phyloP scores from a whole-genome alignment of 2,888 invertebrate species.

The Tricholauxania praeusta region DNA sequence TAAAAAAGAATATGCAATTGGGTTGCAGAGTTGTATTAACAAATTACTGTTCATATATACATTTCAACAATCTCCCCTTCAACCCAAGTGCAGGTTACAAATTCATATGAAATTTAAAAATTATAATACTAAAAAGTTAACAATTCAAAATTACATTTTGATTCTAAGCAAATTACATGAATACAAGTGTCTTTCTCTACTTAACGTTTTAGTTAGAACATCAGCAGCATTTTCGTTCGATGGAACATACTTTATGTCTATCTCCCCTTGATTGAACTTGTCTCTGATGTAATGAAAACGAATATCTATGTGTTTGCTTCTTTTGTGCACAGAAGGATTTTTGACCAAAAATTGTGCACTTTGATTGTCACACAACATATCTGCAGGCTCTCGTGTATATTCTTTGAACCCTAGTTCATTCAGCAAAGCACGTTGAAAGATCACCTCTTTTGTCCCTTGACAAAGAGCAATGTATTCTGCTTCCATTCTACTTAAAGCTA shows the following conservation, averaged over 20 bases:
- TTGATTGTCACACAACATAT: conserved; percentile 37
- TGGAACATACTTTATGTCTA: conserved; percentile 37
- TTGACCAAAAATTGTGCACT: conserved; percentile 38
- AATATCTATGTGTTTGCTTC: conserved; percentile 46
- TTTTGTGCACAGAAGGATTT: conserved; percentile 41
- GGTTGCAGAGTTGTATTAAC: too few species aligned
- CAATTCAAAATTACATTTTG: too few species aligned
- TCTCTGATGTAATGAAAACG: conserved; percentile 40
- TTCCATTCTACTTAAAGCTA: conserved; percentile 43
- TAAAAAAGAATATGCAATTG: too few species aligned
- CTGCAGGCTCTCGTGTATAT: conserved; percentile 12
- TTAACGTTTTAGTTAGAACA: conserved; percentile 38
- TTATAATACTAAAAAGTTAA: too few species aligned
- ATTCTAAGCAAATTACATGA: too few species aligned
- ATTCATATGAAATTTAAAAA: too few species aligned
- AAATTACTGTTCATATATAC: too few species aligned
- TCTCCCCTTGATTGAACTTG: conserved; percentile 18
- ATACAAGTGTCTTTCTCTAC: conserved; percentile 30
- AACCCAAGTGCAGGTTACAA: too few species aligned
- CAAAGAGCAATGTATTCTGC: conserved; percentile 47
- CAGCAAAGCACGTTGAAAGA: conserved; percentile 40
- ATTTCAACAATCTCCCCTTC: too few species aligned
- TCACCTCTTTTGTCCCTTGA: conserved; percentile 41
- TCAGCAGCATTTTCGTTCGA: conserved; percentile 40
- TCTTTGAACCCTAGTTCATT: conserved; percentile 37